Evolutionary conservation across 35 echinoderm and acorn worm species (phyloP).

Genomic region (Apostichopus californicus): DNA sequence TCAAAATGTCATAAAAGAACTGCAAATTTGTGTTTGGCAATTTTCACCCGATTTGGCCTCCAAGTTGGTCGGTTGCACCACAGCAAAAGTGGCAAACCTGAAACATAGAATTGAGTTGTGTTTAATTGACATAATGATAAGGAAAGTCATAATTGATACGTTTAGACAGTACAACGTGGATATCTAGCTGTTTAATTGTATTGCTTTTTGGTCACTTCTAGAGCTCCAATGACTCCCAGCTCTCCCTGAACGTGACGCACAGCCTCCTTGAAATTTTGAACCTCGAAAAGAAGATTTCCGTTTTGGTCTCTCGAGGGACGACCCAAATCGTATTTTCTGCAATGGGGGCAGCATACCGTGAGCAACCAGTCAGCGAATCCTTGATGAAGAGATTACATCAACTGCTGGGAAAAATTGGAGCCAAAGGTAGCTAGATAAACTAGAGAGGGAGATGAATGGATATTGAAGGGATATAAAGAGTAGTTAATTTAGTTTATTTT

Average conservation of each 20-base stretch:
- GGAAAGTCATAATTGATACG: no score
- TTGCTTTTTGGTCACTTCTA: conserved; percentile 12
- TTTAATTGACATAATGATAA: no score
- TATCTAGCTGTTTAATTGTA: no score
- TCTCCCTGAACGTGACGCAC: conserved; percentile 70
- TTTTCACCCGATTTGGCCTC: no score
- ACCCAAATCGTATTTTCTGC: conserved; percentile 82
- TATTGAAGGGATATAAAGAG: no score
- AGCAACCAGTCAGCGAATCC: conserved; percentile 73
- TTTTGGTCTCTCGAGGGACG: conserved; percentile 76
- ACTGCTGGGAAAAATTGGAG: conserved; percentile 78
- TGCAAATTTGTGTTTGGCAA: no score
- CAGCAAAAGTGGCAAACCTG: no score
- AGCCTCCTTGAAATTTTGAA: conserved; percentile 73
- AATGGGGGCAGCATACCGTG: conserved; percentile 61
- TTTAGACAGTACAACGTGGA: not conserved
- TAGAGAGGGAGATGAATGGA: not conserved
- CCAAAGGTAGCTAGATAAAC: conserved; percentile 73
- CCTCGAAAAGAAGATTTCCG: conserved; percentile 66
- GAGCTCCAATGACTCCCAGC: conserved; percentile 82
- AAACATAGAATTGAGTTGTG: no score
- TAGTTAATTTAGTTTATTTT: no score
- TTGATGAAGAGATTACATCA: conserved; percentile 76
- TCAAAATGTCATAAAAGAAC: no score
- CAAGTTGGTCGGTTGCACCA: no score